Base-by-base conservation (phyloP, 2,113 vertebrate species). In the Puffinus mauretanicus region DNA sequence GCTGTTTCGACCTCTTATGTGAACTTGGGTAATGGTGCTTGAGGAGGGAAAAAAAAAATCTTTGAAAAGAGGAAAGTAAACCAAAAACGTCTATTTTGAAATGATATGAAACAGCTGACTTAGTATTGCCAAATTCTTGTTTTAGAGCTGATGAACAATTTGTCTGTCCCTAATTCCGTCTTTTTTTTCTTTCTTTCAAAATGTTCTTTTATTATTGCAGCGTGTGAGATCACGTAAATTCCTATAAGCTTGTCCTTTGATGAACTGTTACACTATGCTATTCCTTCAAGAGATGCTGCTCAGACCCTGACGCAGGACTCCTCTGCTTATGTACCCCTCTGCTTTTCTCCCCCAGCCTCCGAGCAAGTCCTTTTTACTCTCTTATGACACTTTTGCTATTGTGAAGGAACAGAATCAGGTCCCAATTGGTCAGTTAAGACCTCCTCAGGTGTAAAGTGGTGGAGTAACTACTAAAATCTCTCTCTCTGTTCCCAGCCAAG, bases 21-120 rank as follows among this genome's bases (percentile, higher is more conserved):
- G 67, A 91, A 81, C 91, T 96, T 80, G 77, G n/a, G 34, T 81
- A 79, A 83, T 88, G 65, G 26, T 77, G 30, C 29, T n/a, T 81
- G 44, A 16, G 46, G 32, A 46, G 11, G 38, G 9, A 11, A 4
- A 5, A n/a, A 44, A 54, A 51, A 64, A 51, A 19, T 5, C 11
- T 86, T 86, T 79, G 47, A 91, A 95, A 94, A 96, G 95, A 91
- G 72, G 69, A 86, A 96, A 96, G 83, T 69, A 91, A 94, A 76
- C 22, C 12, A 72, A 91, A 78, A 7, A 0, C n/a, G 27, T 84
- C 49, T 86, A 84, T 96, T 96, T 91, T 95, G 95, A 96, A 93
- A 95, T 91, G 0, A 76, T 84, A 65, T 6, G 36, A 76, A 94
- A 87, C 72, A 91, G 65, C 83, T 96, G 94, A 91, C 79, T 71